These are phyloP conservation scores for Laupala kohalensis DNA, from an alignment of 1,140 invertebrate species.

Conservation along the genomic window DNA sequence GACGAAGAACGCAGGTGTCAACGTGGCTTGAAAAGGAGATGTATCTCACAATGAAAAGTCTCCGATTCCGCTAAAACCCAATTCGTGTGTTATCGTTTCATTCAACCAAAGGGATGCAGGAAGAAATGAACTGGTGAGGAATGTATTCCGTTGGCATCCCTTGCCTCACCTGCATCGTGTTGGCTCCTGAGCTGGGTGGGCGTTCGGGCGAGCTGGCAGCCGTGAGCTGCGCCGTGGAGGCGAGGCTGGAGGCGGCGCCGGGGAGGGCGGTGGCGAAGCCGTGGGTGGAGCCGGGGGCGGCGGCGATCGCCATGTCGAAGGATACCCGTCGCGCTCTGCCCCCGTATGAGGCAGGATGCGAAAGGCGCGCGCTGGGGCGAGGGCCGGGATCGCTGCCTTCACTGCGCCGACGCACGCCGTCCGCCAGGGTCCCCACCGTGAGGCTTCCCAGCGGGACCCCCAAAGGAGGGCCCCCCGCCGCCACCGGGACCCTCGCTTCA, in stretches of 20 bases:
- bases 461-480: conserved; percentile 8
- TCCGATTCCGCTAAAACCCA: no score
- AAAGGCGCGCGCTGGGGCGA: background rate
- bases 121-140: no score
- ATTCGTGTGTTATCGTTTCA: no score
- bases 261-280: conserved; percentile 29
- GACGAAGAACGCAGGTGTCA: no score
- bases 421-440: no score
- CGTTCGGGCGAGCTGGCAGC: background rate
- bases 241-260: conserved; percentile 16
- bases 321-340: conserved; percentile 22
- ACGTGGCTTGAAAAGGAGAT: no score
- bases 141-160: no score
- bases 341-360: background rate
- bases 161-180: background rate
- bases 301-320: conserved; percentile 29
- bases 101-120: no score
- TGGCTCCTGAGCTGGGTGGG: background rate
- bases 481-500: conserved; percentile 1
- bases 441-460: no score
- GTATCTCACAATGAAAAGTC: no score
- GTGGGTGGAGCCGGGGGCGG: conserved; percentile 12
- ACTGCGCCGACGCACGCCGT: conserved; percentile 17
- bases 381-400: conserved; percentile 15
- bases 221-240: no score